These are phyloP conservation scores for Gonatopus flavifemur DNA, from an alignment of 1,140 invertebrate species.

Conservation along the genomic window DNA sequence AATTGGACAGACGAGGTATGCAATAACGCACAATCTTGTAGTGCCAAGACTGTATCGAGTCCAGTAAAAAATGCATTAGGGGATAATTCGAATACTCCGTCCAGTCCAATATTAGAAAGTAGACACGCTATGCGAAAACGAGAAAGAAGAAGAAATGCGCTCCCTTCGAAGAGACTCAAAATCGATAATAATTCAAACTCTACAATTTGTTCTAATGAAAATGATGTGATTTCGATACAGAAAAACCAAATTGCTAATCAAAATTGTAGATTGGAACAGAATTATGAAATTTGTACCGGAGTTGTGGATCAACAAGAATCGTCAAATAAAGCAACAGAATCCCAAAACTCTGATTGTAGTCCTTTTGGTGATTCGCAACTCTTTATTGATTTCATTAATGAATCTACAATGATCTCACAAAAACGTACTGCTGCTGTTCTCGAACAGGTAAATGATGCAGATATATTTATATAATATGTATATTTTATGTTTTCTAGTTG, in stretches of 20 bases:
- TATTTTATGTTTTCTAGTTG: too few relatives aligned
- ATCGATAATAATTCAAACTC: too few relatives aligned
- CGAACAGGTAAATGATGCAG: conserved; percentile 26
- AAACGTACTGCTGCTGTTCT: conserved; percentile 22
- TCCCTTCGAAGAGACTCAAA: too few relatives aligned
- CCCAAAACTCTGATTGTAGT: neutral
- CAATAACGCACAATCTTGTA: conserved; percentile 5
- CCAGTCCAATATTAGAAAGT: conserved; percentile 21
- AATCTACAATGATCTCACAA: conserved; percentile 23
- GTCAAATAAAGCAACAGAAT: neutral
- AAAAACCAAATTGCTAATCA: too few relatives aligned
- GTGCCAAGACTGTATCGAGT: neutral
- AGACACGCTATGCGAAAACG: conserved; percentile 9
- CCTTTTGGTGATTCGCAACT: conserved; percentile 24
- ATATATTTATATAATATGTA: neutral
- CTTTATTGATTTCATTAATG: conserved; percentile 25
- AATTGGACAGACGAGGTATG: too few relatives aligned
- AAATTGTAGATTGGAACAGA: too few relatives aligned
- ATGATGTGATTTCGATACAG: too few relatives aligned
- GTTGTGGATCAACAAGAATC: too few relatives aligned
- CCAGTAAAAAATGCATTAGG: neutral
- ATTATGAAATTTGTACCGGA: too few relatives aligned
- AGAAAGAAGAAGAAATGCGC: conserved; percentile 2
- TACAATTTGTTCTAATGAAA: too few relatives aligned
- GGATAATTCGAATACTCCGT: neutral